Percentiles rank a stretch among this genome's conserved stretches.
Evolutionary conservation across 92 coral and sea anemone species (phyloP).

Genomic region (Plumapathes pennacea): DNA sequence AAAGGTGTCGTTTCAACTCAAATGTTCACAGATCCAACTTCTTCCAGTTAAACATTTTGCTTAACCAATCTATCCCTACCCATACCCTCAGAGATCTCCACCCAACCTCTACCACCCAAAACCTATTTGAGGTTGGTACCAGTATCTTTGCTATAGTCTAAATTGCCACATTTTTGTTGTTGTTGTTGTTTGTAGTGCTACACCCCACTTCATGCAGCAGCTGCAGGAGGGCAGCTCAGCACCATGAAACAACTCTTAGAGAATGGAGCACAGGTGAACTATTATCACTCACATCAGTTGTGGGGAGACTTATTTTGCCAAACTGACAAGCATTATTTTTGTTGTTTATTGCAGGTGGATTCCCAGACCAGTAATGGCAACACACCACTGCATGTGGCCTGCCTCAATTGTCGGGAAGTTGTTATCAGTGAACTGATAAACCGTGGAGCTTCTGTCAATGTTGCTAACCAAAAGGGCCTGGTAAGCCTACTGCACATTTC

Average conservation of each 20-base stretch:
- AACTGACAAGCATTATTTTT: background rate
- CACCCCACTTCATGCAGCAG: slow-evolving; percentile 97
- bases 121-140: too few relatives aligned
- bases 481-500: slow-evolving; percentile 50
- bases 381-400: slow-evolving; percentile 93
- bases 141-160: too few relatives aligned
- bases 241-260: slow-evolving; percentile 72
- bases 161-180: too few relatives aligned
- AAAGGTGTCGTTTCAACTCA: too few relatives aligned
- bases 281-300: too few relatives aligned
- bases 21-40: too few relatives aligned
- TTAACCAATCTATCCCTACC: too few relatives aligned
- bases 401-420: slow-evolving; percentile 96
- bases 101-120: too few relatives aligned
- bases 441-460: slow-evolving; percentile 92
- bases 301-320: too few relatives aligned
- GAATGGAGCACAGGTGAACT: slow-evolving; percentile 58
- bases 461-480: slow-evolving; percentile 88
- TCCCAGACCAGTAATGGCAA: slow-evolving; percentile 75
- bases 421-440: slow-evolving; percentile 90
- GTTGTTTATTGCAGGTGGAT: slow-evolving; percentile 69
- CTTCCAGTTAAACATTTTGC: too few relatives aligned
- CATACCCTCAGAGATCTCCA: too few relatives aligned
- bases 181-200: slow-evolving; percentile 53
- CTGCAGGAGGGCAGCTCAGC: slow-evolving; percentile 91